These are phyloP conservation scores for Catajapyx aquilonaris DNA, from an alignment of 1,140 invertebrate genomes.

Conservation along the genomic window DNA sequence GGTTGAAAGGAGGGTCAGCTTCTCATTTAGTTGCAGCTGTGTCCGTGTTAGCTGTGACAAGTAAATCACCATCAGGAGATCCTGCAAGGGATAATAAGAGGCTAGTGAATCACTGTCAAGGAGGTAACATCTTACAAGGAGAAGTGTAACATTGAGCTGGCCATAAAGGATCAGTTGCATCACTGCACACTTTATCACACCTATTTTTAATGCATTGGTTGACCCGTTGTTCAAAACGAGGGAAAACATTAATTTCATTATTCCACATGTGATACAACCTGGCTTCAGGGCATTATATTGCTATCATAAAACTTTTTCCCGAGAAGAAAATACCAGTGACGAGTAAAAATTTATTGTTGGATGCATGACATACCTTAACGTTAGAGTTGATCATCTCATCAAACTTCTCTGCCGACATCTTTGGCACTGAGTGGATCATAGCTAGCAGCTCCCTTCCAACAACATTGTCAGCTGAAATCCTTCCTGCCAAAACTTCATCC, in stretches of 20 bases:
- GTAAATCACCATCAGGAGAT: conserved; percentile 89
- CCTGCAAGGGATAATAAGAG: conserved; percentile 29
- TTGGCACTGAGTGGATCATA: conserved; percentile 73
- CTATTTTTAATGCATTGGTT: too few relatives aligned
- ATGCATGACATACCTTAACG: conserved; percentile 59
- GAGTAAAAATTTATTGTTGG: conserved; percentile 1
- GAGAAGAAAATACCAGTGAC: too few relatives aligned
- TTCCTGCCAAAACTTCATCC: conserved; percentile 52
- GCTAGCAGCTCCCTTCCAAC: conserved; percentile 69
- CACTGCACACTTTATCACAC: too few relatives aligned
- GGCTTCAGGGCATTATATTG: too few relatives aligned
- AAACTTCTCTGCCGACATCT: conserved; percentile 74
- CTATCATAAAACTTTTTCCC: too few relatives aligned
- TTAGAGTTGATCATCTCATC: conserved; percentile 89
- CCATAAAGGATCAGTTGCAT: too few relatives aligned
- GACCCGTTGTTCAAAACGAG: too few relatives aligned
- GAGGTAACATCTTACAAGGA: too few relatives aligned
- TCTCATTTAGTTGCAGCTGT: conserved; percentile 85
- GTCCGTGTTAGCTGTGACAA: conserved; percentile 89
- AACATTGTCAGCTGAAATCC: conserved; percentile 41
- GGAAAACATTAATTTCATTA: too few relatives aligned
- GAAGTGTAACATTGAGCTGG: too few relatives aligned
- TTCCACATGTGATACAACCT: too few relatives aligned
- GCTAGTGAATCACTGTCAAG: too few relatives aligned
- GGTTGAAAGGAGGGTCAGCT: conserved; percentile 64